These are phyloP conservation scores for Exaiptasia diaphana DNA, from an alignment of 64 coral and sea anemone genomes.

Conservation along the genomic window DNA sequence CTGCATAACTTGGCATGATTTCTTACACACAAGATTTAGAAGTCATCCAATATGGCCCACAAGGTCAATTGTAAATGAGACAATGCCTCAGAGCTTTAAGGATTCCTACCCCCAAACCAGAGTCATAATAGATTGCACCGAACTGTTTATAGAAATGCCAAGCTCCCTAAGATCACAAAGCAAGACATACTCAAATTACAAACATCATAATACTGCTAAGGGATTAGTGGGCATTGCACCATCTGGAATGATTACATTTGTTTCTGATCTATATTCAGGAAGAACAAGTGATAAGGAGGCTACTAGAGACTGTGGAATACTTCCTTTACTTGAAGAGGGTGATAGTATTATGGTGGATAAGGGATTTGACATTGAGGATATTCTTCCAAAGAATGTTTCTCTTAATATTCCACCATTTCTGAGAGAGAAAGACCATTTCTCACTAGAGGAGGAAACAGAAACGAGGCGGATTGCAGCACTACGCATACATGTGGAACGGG, in stretches of 20 bases:
- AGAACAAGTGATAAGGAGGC: too few relatives aligned
- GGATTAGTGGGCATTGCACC: constrained; percentile 6
- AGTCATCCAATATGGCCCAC: constrained; percentile 48
- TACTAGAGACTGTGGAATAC: too few relatives aligned
- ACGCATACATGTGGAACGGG: too few relatives aligned
- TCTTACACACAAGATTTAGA: constrained; percentile 31
- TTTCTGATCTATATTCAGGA: background rate
- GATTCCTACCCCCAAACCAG: constrained; percentile 17
- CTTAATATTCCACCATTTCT: too few relatives aligned
- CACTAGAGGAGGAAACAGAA: too few relatives aligned
- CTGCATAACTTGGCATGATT: constrained; percentile 42
- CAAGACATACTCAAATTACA: constrained; percentile 1
- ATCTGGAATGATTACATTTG: constrained; percentile 8
- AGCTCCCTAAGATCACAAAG: background rate
- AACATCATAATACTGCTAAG: constrained; percentile 57
- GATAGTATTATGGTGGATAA: too few relatives aligned
- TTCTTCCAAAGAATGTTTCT: too few relatives aligned
- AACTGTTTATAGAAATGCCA: constrained; percentile 1
- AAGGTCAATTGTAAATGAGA: constrained; percentile 23
- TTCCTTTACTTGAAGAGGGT: too few relatives aligned
- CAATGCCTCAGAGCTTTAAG: constrained; percentile 38
- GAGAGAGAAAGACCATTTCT: too few relatives aligned
- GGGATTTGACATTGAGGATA: too few relatives aligned
- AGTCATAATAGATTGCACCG: constrained; percentile 38
- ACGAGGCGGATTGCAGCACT: too few relatives aligned